Evolutionary conservation across 2,113 vertebrate genomes (phyloP), one percentile per base, ranked within the genome.

Genomic region (Lipotes vexillifer): DNA sequence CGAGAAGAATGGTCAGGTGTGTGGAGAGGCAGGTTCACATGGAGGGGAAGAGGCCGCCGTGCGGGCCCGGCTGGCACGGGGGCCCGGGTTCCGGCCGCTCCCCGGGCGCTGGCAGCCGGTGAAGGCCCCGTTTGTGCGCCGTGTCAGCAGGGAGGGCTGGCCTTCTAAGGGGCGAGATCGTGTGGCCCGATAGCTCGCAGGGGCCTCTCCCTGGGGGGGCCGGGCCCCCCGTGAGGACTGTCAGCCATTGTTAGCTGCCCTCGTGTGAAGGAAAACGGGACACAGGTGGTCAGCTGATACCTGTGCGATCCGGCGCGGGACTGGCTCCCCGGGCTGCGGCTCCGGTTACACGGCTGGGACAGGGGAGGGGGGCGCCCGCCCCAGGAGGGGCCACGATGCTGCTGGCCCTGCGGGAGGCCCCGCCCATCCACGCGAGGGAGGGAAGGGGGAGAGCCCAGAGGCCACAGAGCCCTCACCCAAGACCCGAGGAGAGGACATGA

Each of bases 241-340:
- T 98, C 98, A 97, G 98, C 99, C 99, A 99, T 99, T 99, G 99
- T 99, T 98, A 99, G 15, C 98, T 96, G 98, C 97, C 98, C 97
- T 98, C 96, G 97, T 98, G 98, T 98, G 98, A 99, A 98, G 99
- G 99, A 98, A 99, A 99, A 98, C 75, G 99, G 99, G 99, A 98
- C 99, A 98, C 98, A 92, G 98, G 97, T 95, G n/a, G 99, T 99
- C 99, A 99, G 99, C 98, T 72, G 99, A 99, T 99, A 99, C 99
- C 99, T 99, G 99, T 99, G 99, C 98, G 99, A 99, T 99, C 99
- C 36, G 98, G 98, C 98, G 96, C 96, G 94, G 98, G 98, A 99
- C 98, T 93, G 97, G 97, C 97, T 98, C 97, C 97, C 94, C 90
- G 61, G 97, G 98, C 98, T 97, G 95, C 77, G 93, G 98, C 99